Evolutionary conservation across 2,113 vertebrate species (phyloP).

Genomic region (Platysternon megacephalum): DNA sequence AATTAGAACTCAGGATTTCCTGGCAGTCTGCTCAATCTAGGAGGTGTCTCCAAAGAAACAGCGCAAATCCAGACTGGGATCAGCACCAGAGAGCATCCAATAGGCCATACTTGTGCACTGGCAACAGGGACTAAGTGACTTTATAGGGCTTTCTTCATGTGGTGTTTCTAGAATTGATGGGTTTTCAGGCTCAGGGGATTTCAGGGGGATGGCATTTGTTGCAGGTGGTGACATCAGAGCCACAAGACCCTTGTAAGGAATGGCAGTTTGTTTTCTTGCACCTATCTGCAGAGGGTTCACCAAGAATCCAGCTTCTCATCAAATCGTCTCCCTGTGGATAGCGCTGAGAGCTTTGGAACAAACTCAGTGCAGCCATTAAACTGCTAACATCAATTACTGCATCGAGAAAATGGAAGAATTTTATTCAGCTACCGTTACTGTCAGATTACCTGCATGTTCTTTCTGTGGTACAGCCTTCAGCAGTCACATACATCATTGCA

Average conservation of each 20-base stretch:
- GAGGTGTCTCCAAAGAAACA: neutral
- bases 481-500: neutral
- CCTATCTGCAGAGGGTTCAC: neutral
- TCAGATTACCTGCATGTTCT: neutral
- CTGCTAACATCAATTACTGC: slow-evolving; percentile 1
- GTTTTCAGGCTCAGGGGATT: neutral
- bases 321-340: neutral
- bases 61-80: neutral
- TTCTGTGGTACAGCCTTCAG: neutral
- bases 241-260: neutral
- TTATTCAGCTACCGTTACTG: neutral
- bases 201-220: neutral
- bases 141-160: neutral
- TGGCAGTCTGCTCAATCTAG: neutral
- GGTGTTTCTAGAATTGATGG: neutral
- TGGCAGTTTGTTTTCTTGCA: neutral
- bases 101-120: neutral
- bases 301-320: neutral
- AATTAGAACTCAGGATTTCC: neutral
- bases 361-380: neutral
- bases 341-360: neutral
- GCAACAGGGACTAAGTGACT: neutral
- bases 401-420: neutral
- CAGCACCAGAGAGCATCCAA: neutral
- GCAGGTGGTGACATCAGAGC: neutral